Evolutionary conservation across 2,113 vertebrate genomes (phyloP).

Genomic region (Pelvicachromis taeniatus): DNA sequence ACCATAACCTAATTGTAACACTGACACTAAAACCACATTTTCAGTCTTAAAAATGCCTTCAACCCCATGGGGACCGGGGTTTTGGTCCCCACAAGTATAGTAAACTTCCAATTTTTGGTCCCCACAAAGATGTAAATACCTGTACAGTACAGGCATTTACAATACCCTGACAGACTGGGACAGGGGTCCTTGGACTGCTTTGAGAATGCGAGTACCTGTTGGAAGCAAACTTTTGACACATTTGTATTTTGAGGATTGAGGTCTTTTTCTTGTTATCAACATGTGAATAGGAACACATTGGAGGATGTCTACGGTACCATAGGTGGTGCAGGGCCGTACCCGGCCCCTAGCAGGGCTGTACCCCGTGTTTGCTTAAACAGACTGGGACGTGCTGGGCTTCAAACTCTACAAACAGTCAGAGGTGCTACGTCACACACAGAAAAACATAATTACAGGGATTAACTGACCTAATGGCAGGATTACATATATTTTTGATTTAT

Average conservation of each 20-base stretch:
- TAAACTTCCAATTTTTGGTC: not conserved
- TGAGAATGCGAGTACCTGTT: not conserved
- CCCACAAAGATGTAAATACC: not conserved
- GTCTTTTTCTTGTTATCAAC: not conserved
- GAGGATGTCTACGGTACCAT: not conserved
- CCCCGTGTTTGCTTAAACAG: not conserved
- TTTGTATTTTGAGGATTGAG: not conserved
- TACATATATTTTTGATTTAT: not conserved
- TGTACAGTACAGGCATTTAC: too few relatives aligned
- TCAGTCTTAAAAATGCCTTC: accelerated
- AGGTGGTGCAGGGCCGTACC: accelerated
- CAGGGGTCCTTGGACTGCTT: not conserved
- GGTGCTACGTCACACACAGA: not conserved
- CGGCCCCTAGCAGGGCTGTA: not conserved
- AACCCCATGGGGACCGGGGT: not conserved
- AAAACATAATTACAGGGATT: not conserved
- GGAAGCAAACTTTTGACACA: not conserved
- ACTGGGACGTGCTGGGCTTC: slow-evolving; percentile 43
- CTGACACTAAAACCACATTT: accelerated
- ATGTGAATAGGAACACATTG: not conserved
- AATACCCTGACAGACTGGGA: not conserved
- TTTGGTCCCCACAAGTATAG: not conserved
- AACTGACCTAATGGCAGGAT: not conserved
- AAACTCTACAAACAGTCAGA: not conserved
- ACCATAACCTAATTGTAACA: accelerated